phyloP scores from a whole-genome alignment of 2,113 vertebrate species.

The Microtus oregoni region DNA sequence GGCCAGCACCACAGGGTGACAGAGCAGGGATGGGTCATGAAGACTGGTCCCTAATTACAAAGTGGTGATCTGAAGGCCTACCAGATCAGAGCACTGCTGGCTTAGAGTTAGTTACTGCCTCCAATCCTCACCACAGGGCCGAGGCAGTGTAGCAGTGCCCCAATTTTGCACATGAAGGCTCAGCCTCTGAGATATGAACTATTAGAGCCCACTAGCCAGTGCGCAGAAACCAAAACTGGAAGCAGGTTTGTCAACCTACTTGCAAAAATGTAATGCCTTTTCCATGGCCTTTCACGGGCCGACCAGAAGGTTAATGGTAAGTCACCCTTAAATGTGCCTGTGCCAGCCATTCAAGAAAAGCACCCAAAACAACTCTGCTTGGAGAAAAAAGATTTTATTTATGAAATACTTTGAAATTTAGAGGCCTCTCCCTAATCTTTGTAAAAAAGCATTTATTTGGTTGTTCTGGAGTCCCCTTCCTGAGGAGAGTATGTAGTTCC shows the following conservation, averaged over 20 bases:
- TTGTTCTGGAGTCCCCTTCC: neutral
- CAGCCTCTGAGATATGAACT: neutral
- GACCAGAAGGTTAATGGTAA: neutral
- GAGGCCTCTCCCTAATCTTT: neutral
- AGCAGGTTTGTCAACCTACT: neutral
- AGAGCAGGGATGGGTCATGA: neutral
- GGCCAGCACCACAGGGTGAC: neutral
- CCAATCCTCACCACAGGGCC: neutral
- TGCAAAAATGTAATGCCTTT: neutral
- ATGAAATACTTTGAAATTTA: constrained; percentile 32
- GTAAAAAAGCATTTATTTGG: neutral
- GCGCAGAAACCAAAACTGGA: neutral
- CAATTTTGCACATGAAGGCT: neutral
- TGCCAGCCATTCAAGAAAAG: neutral
- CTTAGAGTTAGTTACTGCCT: neutral
- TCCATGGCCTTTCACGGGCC: neutral
- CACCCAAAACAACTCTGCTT: neutral
- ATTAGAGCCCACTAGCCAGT: neutral
- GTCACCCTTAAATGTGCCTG: neutral
- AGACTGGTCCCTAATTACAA: neutral
- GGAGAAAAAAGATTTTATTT: constrained; percentile 26
- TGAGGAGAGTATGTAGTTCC: neutral
- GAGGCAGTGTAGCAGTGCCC: neutral
- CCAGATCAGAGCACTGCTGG: neutral
- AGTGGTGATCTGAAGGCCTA: neutral